Base-by-base conservation (phyloP, 2,113 vertebrate genomes). In the Gallinago media region DNA sequence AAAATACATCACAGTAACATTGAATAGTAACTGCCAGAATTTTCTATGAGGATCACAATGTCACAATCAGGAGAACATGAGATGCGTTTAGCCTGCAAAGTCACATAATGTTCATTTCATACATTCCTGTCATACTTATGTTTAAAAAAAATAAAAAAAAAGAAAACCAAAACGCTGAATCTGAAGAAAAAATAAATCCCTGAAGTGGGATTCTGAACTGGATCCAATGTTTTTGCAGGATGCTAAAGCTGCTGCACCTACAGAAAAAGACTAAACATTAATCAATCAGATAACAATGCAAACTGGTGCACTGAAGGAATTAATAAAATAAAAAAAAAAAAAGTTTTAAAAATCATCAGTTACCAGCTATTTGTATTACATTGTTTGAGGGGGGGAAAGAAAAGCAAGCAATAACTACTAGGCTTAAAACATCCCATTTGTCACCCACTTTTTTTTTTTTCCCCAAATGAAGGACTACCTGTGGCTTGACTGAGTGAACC, bases 341-440 rank as follows among this genome's bases (percentile, higher is more conserved):
- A 72, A 47, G 58, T 6, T n/a, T 21, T 19, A 20, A 67, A 77
- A 85, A 68, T 42, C 22, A 59, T 67, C 74, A 50, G 61, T 63
- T 77, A 44, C 38, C 56, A 81, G 91, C 93, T 88, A 90, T 59
- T 96, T 93, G 91, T 81, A 92, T 70, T 88, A 80, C 81, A 81
- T 52, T 81, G 92, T 71, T 97, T 22, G 47, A 90, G 83, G 12
- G 8, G 6, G 2, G 88, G 62, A 73, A 81, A 75, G 89, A 96
- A 62, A 58, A 59, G 85, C 87, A 14, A 96, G 90, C 85, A 78
- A 59, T 26, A 92, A 75, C 54, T 29, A 12, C 91, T 71, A 88
- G 68, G 91, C 87, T 95, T 95, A 88, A 91, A 97, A 91, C 26
- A 89, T 2, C 67, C n/a, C 70, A 95, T 94, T 93, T 88, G 70